Evolutionary conservation across 2,797 vertebrate genomes (phyloP), one percentile per base, ranked within the genome.

Genomic region (Enteromius mattozi): DNA sequence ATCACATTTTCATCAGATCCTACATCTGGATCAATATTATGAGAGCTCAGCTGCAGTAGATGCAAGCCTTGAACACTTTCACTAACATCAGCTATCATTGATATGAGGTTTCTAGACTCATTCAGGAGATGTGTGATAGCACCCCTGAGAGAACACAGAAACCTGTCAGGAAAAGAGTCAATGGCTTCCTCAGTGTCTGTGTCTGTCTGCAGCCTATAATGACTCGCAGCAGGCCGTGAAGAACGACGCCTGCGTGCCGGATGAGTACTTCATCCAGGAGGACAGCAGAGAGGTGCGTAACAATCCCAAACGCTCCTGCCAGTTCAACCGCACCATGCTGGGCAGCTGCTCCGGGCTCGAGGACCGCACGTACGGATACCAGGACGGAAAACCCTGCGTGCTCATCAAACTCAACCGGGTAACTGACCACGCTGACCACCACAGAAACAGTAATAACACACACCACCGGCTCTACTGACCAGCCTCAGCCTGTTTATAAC

Each of bases 281-380:
- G 97, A 97, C 89, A 96, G 95, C 0, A 95, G 94, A 16, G 91
- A 95, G 69, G 92, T 95, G 70, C 91, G 93, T 81, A 97, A 98
- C 89, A 96, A 96, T 63, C 97, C 97, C 0, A 98, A 97, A 68
- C 94, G 96, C 12, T 96, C 97, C 9, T 97, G 97, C 86, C 96
- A 96, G 89, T 97, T 98, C 83, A 96, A 96, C 80, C 93, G 96
- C 27, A 96, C 96, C 0, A 68, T 91, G 74, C 86, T 97, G 90
- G 94, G 92, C 0, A 87, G 92, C 0, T 97, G 97, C 70, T 96
- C 96, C 0, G 97, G 97, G 17, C 33, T 95, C 0, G 71, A 1
- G 0, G 96, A 97, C 75, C 89, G 79, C 17, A 94, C 89, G 33
- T 97, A 96, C 10, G 97, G 97, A 81, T 97, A 97, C 88, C 89